A percentile compares a stretch with the other conserved stretches of the same genome.
These are phyloP conservation scores for Dromas ardeola DNA, from an alignment of 2,113 vertebrate genomes.

Conservation along the genomic window DNA sequence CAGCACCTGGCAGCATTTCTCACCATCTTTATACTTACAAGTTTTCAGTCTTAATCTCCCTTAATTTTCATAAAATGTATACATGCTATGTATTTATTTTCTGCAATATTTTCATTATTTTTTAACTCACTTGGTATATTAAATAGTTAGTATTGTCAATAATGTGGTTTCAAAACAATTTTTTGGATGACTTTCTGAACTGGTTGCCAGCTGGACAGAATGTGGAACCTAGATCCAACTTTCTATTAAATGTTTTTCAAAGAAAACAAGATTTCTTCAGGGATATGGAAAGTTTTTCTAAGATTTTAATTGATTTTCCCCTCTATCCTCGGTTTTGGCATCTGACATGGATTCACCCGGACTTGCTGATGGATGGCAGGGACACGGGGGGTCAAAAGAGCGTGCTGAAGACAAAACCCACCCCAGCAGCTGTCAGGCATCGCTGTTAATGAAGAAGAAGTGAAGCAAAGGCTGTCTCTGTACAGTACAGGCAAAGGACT, in stretches of 20 bases:
- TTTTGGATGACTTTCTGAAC: not conserved
- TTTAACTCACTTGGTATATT: not conserved
- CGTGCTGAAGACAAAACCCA: accelerated
- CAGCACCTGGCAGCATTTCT: not conserved
- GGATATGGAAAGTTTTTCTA: not conserved
- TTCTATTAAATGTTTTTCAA: not conserved
- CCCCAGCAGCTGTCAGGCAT: not conserved
- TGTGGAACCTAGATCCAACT: not conserved
- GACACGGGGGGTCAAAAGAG: not conserved
- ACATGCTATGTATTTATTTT: not conserved
- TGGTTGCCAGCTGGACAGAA: constrained; percentile 13
- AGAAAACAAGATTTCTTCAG: not conserved
- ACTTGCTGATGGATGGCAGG: not conserved
- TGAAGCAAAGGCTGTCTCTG: not conserved
- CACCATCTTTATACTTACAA: not conserved
- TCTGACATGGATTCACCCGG: not conserved
- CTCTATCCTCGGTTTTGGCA: not conserved
- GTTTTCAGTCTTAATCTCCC: not conserved
- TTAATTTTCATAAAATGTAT: not conserved
- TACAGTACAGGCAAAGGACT: not conserved
- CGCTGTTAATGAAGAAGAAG: not conserved
- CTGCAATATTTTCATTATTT: no score
- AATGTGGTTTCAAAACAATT: not conserved
- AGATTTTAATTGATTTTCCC: not conserved
- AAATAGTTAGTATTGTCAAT: not conserved